A percentile compares a stretch with the other conserved stretches of the same genome.
These are phyloP conservation scores for Marmota flaviventris DNA, from an alignment of 2,113 vertebrate genomes.

Conservation along the genomic window DNA sequence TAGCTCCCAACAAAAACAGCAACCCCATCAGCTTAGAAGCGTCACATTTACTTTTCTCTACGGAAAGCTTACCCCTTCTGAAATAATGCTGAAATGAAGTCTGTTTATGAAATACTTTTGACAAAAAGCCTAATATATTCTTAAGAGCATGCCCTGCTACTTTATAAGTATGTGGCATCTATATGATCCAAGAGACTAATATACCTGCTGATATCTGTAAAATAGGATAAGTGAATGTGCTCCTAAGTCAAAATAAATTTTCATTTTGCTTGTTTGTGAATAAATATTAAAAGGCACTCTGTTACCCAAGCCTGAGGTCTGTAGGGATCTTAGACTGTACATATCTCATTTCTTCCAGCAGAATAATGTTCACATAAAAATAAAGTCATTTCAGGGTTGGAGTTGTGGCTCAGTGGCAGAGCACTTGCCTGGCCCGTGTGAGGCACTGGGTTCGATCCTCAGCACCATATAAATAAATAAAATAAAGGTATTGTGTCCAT, in stretches of 20 bases:
- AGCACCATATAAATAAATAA: no score
- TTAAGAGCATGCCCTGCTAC: neutral
- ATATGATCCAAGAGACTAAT: neutral
- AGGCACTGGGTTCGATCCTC: no score
- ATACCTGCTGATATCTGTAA: neutral
- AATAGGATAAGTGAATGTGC: neutral
- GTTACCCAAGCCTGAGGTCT: neutral
- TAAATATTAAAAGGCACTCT: neutral
- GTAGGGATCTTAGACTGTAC: neutral
- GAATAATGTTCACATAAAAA: neutral
- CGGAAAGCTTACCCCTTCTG: neutral
- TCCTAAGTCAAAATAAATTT: neutral
- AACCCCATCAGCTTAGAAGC: neutral
- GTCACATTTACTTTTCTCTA: neutral
- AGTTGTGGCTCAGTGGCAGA: no score
- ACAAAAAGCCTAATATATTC: neutral
- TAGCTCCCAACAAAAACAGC: neutral
- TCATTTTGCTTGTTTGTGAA: neutral
- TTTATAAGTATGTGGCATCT: neutral
- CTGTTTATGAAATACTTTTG: conserved; percentile 11
- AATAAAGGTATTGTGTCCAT: no score
- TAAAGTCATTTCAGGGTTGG: no score
- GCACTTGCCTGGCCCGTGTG: no score
- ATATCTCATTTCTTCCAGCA: neutral
- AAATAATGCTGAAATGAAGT: conserved; percentile 30